A percentile compares a stretch with the other conserved stretches of the same genome.
phyloP scores from a whole-genome alignment of 2,888 invertebrate genomes.

The Balanococcus diminutus region DNA sequence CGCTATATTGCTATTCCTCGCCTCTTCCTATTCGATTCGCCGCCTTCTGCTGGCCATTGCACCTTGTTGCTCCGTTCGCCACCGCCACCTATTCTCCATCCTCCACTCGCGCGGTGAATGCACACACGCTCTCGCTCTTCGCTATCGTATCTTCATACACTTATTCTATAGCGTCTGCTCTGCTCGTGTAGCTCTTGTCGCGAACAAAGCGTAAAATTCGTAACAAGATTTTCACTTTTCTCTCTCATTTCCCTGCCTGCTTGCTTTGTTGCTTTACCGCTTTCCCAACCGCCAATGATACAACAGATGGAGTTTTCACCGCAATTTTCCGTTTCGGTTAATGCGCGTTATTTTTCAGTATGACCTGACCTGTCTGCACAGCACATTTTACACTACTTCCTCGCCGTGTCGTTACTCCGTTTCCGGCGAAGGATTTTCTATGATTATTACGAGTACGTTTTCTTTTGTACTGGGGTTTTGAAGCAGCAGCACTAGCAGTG shows the following conservation, averaged over 20 bases:
- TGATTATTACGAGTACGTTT: no score
- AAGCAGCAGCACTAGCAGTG: no score
- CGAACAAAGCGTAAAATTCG: background rate
- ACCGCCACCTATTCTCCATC: background rate
- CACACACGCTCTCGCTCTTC: no score
- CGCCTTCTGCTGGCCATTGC: background rate
- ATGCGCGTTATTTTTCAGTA: background rate
- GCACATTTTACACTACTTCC: no score
- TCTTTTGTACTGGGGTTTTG: no score
- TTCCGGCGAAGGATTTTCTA: no score
- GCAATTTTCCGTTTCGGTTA: background rate
- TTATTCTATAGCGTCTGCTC: background rate
- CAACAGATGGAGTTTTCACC: background rate
- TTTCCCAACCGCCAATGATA: background rate
- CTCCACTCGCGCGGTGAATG: background rate
- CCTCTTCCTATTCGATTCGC: background rate
- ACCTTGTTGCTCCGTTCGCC: background rate
- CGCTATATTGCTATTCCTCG: background rate
- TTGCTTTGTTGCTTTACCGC: background rate
- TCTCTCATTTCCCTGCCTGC: background rate
- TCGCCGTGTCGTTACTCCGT: no score
- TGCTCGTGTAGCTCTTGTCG: background rate
- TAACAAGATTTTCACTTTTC: conserved; percentile 1
- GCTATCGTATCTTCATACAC: no score
- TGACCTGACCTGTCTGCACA: background rate